Conservation (phyloP, 2,888 invertebrate species). For the Parelbella ahira region DNA sequence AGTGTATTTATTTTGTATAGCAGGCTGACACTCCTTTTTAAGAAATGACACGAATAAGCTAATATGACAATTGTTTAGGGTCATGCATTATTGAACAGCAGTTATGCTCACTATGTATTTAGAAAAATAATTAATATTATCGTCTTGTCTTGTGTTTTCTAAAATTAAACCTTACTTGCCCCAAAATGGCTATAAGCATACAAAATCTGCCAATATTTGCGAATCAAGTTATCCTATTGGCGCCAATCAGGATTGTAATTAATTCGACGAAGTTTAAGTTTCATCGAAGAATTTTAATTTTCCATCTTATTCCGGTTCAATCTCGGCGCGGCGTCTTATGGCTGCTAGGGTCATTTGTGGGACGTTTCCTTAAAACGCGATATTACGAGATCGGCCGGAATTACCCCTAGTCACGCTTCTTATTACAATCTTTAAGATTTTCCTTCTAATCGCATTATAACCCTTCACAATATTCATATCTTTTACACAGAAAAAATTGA, state of each 20-base stretch:
- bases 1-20: too few species aligned
- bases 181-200: too few species aligned
- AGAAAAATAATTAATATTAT: too few species aligned
- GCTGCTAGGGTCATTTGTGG: constrained; percentile 36
- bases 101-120: too few species aligned
- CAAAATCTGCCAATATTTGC: too few species aligned
- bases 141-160: too few species aligned
- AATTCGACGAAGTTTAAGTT: constrained; percentile 17
- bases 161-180: too few species aligned
- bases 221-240: constrained; percentile 5
- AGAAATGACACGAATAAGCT: too few species aligned
- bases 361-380: constrained; percentile 41
- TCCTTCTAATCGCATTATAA: constrained; percentile 72
- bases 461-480: constrained; percentile 59
- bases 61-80: too few species aligned
- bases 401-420: constrained; percentile 70
- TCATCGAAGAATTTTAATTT: constrained; percentile 23
- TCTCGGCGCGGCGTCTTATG: constrained; percentile 27
- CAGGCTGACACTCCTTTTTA: too few species aligned
- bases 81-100: too few species aligned
- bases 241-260: constrained; percentile 15
- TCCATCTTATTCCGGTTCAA: constrained; percentile 26
- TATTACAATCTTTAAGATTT: constrained; percentile 71
- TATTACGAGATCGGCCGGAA: constrained; percentile 64
- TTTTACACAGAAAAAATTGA: constrained; percentile 33